Base-by-base conservation (phyloP, 2,888 invertebrate species). In the Mythimna impura region DNA sequence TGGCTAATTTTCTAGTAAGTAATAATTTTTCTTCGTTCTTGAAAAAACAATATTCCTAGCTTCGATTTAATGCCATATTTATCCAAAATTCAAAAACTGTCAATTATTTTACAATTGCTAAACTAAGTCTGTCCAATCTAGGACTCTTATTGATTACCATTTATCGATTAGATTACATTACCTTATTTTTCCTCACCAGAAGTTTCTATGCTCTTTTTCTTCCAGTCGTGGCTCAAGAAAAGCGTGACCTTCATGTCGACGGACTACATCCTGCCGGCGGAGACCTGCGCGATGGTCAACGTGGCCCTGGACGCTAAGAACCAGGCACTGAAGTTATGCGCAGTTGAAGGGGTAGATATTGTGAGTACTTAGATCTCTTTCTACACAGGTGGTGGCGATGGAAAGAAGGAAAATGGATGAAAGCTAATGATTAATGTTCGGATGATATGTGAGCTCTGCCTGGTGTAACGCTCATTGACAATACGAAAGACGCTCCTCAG, bases 211-310 rank as follows among this genome's bases (percentile, higher is more conserved):
- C 25, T 25, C 2, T 55, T 8, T 71, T 74, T 36, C 12, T 90
- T 89, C 0, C 98, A 99, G 96, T 97, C 98, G 66, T 99, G 99
- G 98, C 95, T 99, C 79, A 99, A 99, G 95, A 99, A 99, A 94
- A 98, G 98, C 81, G 98, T 98, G 76, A 98, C 98, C 12, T 99
- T 99, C 94, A 98, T 98, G 94, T 98, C 99, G 17, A 99, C 99
- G 68, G 99, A 99, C 96, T 99, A 99, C 96, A 98, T 99, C 88
- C 97, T 99, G 87, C 99, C 99, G 7, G 98, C 99, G 47, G 99
- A 99, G 97, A 99, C 99, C 96, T 99, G 99, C 94, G 99, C 99
- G 43, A 99, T 99, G 99, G 99, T 99, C 89, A 99, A 99, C 96
- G 99, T 99, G 86, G 99, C 99, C 83, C 97, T 99, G 88, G 99